A percentile compares a stretch with the other conserved stretches of the same genome.
Conservation (phyloP, 1,140 invertebrate genomes). For the Drosophila asahinai region DNA sequence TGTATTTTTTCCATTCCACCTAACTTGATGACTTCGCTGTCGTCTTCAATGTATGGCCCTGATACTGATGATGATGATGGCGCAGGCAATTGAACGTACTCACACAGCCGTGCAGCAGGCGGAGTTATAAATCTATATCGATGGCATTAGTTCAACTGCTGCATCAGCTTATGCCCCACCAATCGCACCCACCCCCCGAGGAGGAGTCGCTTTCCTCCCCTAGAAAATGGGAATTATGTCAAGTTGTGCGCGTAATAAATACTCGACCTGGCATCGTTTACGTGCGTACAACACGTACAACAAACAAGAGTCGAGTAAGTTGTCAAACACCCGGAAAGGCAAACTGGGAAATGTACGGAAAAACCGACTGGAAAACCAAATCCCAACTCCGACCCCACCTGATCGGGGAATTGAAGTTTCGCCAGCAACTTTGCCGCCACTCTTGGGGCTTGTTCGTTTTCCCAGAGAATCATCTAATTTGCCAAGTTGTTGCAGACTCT, state of each 20-base stretch:
- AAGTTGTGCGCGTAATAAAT: conserved; percentile 82
- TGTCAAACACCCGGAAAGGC: conserved; percentile 34
- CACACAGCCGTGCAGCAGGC: conserved; percentile 54
- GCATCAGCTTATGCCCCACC: conserved; percentile 50
- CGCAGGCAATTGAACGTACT: conserved; percentile 65
- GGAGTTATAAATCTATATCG: conserved; percentile 74
- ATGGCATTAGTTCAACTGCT: conserved; percentile 65
- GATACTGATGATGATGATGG: conserved; percentile 28
- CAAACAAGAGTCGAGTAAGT: conserved; percentile 62
- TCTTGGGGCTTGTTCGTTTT: conserved; percentile 54
- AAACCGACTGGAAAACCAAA: conserved; percentile 9
- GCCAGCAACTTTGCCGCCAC: conserved; percentile 63
- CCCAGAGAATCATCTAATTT: conserved; percentile 63
- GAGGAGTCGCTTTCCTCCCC: conserved; percentile 19
- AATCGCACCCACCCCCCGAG: neutral
- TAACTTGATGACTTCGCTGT: conserved; percentile 24
- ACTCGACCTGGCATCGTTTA: conserved; percentile 74
- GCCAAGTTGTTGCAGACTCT: conserved; percentile 47
- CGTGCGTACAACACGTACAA: conserved; percentile 75
- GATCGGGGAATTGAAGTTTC: conserved; percentile 55
- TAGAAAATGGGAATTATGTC: conserved; percentile 77
- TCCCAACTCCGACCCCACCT: conserved; percentile 26
- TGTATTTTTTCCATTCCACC: conserved; percentile 24
- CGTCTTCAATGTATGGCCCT: conserved; percentile 37
- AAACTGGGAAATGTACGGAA: conserved; percentile 18